Evolutionary conservation across 53 echinoderm and acorn worm species (phyloP), one percentile per base, ranked within the genome.

Genomic region (Patiria pectinifera): DNA sequence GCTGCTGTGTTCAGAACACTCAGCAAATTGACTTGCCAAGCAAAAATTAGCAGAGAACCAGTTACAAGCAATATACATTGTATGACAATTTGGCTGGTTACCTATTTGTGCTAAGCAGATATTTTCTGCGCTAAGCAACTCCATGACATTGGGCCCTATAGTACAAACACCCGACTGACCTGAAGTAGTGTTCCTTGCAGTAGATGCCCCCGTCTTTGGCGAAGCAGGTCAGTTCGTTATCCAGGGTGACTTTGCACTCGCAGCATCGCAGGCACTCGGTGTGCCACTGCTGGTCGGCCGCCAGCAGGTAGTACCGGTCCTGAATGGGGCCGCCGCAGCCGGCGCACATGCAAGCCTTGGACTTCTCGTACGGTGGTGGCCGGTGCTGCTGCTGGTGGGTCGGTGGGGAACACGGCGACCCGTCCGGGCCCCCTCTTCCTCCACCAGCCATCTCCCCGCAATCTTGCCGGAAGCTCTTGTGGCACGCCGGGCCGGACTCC

Each of bases 121-220:
- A 35, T 35, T 53, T 53, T 53, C 53, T 53, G 53, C 2, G 53
- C 53, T 53, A 0, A 53, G 53, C 53, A 53, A 2, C 53, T 53
- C 53, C 8, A 53, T 53, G 53, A 53, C 0, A 53, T 53, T 53
- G 53, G 53, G 35, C 1, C 53, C 53, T 53, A 5, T 53, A 8
- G 53, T 15, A 11, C 14, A 18, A 15, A 74, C 74, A 23, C 1
- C 24, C 24, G 16, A 96, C 95, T 95, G 78, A 96, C 99, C 95
- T 99, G 94, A 96, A 96, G 72, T 99, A 99, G 83, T 99, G 97
- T 59, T 96, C 96, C 62, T 96, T 97, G 91, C 99, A 99, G 92
- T 97, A 99, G 14, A 99, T 99, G 63, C 94, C 94, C 19, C 99
- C 99, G 69, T 96, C 98, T 81, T 97, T 97, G 35, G 97, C 93